Evolutionary conservation across 2,113 vertebrate species (phyloP), one percentile per base, ranked within the genome.

Genomic region (Gallinago media): DNA sequence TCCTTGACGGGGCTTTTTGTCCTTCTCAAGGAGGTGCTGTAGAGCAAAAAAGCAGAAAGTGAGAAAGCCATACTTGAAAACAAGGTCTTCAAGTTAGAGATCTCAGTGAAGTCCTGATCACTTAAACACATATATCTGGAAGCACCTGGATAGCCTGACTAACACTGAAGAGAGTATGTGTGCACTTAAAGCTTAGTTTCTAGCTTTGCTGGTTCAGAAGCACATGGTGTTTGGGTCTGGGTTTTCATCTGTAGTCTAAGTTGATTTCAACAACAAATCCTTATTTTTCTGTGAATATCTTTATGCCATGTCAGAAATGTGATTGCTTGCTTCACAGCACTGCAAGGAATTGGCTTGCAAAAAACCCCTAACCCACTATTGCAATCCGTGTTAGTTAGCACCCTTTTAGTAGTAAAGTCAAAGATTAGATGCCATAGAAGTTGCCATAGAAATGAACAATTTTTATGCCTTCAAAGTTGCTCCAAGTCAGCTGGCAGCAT

Each of bases 321-420:
- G 16, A 42, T 65, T 65, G 13, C 12, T 81, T 71, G 7, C n/a
- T 77, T 79, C 32, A 15, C 16, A 29, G 4, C 0, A 0, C 21
- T 44, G 23, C 15, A 49, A 49, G 32, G 8, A 89, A 76, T 13
- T 59, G n/a, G 6, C 26, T 54, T n/a, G 17, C 17, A 80, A 50
- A 59, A 59, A 38, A 38, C n/a, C 2, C 3, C 32, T 47, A 61
- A 16, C 15, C n/a, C 27, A 5, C 10, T 70, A 22, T 23, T 9
- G 0, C 36, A 58, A 31, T 46, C 22, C 71, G 29, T 47, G 63
- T 63, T 42, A 66, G 23, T n/a, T 82, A 34, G 11, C 2, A 8
- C 15, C 16, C 75, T 74, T 59, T 78, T 59, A 90, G 80, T 15
- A 49, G 19, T 36, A 20, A 74, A 42, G 17, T 42, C 22, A 52